Conservation (phyloP, 2,888 invertebrate species). For the Athetis lepigone region DNA sequence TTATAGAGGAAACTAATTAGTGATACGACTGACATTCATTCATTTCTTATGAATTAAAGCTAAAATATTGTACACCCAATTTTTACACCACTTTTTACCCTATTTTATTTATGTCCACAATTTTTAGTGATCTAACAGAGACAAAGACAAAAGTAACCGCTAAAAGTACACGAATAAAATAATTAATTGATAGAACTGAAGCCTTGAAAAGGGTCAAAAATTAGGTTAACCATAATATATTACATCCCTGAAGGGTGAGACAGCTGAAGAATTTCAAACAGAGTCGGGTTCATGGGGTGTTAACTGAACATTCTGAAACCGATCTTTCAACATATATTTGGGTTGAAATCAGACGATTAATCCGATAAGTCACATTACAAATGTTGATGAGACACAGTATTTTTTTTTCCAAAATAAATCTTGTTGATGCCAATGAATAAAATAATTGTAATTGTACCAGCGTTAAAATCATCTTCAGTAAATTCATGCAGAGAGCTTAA, state of each 20-base stretch:
- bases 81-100: no score
- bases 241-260: constrained; percentile 27
- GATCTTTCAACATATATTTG: background rate
- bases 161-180: constrained; percentile 7
- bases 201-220: constrained; percentile 9
- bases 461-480: no score
- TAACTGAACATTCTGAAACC: background rate
- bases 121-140: no score
- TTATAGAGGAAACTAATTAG: background rate
- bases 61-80: no score
- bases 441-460: no score
- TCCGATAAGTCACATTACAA: background rate
- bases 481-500: no score
- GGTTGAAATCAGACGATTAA: constrained; percentile 1
- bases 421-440: no score
- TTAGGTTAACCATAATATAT: constrained; percentile 39
- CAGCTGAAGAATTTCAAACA: constrained; percentile 7
- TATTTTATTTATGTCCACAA: no score
- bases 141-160: no score
- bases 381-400: no score
- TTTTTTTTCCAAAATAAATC: background rate
- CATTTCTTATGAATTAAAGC: background rate
- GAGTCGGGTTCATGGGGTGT: background rate
- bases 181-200: constrained; percentile 29
- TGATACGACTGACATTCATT: background rate